Evolutionary conservation across 2,888 invertebrate genomes (phyloP), one percentile per base, ranked within the genome.

Genomic region (Blomia tropicalis): DNA sequence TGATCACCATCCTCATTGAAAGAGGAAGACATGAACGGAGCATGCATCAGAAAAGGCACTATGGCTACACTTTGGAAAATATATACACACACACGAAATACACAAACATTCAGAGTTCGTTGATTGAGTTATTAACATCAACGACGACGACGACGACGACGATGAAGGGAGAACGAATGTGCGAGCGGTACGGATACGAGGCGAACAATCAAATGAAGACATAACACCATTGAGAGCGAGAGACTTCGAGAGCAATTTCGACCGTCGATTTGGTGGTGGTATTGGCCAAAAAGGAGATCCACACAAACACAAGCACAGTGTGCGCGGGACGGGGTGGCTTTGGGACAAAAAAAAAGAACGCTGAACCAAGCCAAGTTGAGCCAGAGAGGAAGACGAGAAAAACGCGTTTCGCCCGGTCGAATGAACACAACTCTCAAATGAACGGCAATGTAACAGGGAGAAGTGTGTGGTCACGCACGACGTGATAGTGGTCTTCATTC

Each of bases 51-150:
- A 41, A 41, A n/a, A n/a, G n/a, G 41, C 14, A 41, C 14, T 17
- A 41, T 14, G n/a, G n/a, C 14, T 41, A n/a, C 14, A 41, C 14
- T 14, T 17, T 41, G 7, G 7, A 47, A 47, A 11, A 47, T n/a
- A 47, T 7, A 7, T 25, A 47, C 51, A 47, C 51, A 47, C 51
- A 47, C 7, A 11, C 7, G 11, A 47, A 47, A 47, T n/a, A 47
- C 51, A 41, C 41, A 41, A 14, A 41, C 14, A 41, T 41, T 41
- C 41, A 41, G 41, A n/a, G 27, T 27, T 47, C 51, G 51, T 27
- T 47, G 51, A 47, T 47, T 47, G 51, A 47, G 51, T 47, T 47
- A 47, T 47, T 47, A 47, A 47, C 23, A 27, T 25, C 23, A 19
- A 47, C 7, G 7, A 47, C 7, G 7, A 11, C 23, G 51, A 19